These are phyloP conservation scores for Oncorhynchus mykiss DNA, from an alignment of 2,113 vertebrate species.

Conservation along the genomic window DNA sequence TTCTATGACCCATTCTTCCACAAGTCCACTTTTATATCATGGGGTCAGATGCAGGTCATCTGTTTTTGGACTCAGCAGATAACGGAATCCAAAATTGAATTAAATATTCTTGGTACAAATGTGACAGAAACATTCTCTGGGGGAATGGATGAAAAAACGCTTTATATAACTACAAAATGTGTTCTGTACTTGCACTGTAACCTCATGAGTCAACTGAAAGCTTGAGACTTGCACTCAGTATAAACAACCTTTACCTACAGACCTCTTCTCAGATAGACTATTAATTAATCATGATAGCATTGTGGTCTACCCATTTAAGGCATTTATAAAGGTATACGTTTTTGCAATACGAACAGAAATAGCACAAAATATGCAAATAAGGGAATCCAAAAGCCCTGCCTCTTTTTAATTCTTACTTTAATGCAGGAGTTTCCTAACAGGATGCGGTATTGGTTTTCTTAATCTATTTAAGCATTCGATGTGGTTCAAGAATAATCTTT, in stretches of 20 bases:
- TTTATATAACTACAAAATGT: too few species aligned
- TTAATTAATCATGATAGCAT: not conserved
- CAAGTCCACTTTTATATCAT: too few species aligned
- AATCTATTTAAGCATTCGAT: slow-evolving; percentile 11
- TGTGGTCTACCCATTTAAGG: not conserved
- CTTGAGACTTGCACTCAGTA: too few species aligned
- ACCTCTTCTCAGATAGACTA: too few species aligned
- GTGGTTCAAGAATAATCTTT: slow-evolving; percentile 10
- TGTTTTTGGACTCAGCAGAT: not conserved
- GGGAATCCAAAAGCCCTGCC: not conserved
- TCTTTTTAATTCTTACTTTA: not conserved
- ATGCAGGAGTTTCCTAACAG: slow-evolving; percentile 4
- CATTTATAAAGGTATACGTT: not conserved
- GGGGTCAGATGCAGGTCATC: not conserved
- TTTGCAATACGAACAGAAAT: not conserved
- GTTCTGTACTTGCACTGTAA: too few species aligned
- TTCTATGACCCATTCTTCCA: too few species aligned
- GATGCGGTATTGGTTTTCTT: slow-evolving; percentile 4
- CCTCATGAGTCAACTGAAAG: too few species aligned
- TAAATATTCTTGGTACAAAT: too few species aligned
- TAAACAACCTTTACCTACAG: too few species aligned
- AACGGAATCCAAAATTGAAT: too few species aligned
- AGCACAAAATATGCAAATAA: not conserved
- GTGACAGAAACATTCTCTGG: not conserved
- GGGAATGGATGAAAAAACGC: too few species aligned